Evolutionary conservation across 2,797 vertebrate species (phyloP), one percentile per base, ranked within the genome.

Genomic region (Takifugu rubripes): DNA sequence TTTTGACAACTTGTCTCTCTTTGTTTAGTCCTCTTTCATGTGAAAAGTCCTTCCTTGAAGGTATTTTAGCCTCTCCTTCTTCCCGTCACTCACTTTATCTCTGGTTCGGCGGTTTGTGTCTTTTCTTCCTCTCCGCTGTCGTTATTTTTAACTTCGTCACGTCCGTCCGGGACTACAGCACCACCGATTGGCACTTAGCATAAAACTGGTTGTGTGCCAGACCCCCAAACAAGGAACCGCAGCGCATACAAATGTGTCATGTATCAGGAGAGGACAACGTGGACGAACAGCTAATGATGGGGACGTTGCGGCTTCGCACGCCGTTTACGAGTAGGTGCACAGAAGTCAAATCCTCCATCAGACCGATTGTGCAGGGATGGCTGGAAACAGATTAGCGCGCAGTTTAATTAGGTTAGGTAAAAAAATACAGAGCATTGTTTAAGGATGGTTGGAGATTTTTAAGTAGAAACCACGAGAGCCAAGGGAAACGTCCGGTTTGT

Each of bases 161-260:
- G 5, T 68, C 72, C 43, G 21, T 64, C 31, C 43, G 61, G 72
- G 63, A 60, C 48, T 54, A 59, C 71, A 66, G 60, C 70, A 57
- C 77, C 78, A 83, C 81, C 56, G 65, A 85, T 83, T 59, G 76
- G 68, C 81, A 78, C 79, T 84, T 77, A 76, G 63, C 70, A 57
- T 65, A 68, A 82, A 83, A 72, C 73, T 54, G 73, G 74, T 77
- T 77, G 68, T 70, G 58, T 61, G 64, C 12, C 68, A 54, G 77
- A 66, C 71, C 73, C 54, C 62, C 68, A 58, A 74, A 72, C 71
- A 62, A n/a, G 2, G 0, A 61, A 17, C 29, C 1, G 14, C 29
- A 0, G 3, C 15, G 75, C 68, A 81, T 80, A 71, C 55, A 36
- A 63, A 83, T 81, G 9, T 7, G 54, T 21, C 21, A 21, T 21